phyloP scores from a whole-genome alignment of 1,140 invertebrate species.

The Aphidius ervi region DNA sequence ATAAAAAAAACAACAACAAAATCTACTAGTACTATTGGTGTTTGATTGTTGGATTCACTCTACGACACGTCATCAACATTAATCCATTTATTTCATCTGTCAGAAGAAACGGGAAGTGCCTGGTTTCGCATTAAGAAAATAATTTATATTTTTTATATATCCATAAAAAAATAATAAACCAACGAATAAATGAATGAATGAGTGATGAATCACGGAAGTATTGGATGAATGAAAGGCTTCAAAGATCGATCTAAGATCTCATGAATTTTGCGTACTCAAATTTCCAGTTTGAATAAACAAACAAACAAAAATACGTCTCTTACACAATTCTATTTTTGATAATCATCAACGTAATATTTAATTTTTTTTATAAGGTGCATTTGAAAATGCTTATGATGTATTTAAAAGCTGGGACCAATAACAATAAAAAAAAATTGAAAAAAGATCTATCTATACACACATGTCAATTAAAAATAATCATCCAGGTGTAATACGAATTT shows the following conservation, averaged over 20 bases:
- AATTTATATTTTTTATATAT: conserved; percentile 3
- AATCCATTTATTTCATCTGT: background rate
- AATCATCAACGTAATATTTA: no score
- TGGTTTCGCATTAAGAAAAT: conserved; percentile 4
- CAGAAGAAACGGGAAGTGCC: conserved; percentile 7
- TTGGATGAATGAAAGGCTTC: background rate
- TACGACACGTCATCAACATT: no score
- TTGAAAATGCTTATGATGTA: no score
- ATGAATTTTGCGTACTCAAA: conserved; percentile 9
- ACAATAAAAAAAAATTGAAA: background rate
- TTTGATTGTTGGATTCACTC: no score
- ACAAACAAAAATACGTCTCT: background rate
- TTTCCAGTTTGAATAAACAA: background rate
- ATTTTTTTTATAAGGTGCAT: no score
- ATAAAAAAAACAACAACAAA: no score
- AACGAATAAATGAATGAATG: background rate
- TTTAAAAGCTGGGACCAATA: no score
- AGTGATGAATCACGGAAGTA: no score
- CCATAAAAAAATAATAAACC: conserved; percentile 7
- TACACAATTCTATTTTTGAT: background rate
- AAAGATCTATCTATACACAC: background rate
- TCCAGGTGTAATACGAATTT: background rate
- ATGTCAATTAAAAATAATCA: conserved; percentile 2
- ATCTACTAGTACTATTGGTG: no score
- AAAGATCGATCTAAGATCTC: conserved; percentile 18